Conservation (phyloP, 2,113 vertebrate genomes). For the Terrapene triunguis region DNA sequence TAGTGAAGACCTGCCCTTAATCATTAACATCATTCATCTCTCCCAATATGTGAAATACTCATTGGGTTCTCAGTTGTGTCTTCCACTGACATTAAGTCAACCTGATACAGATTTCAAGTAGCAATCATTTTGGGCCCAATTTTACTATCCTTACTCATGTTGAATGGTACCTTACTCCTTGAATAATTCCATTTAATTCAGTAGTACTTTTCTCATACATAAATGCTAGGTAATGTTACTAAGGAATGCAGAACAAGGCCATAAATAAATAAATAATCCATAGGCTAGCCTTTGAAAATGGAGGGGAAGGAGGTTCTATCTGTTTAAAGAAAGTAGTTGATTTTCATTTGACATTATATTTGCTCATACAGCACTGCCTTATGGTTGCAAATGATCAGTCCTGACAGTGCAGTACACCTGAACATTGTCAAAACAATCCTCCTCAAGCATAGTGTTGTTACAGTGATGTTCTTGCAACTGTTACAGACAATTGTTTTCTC, state of each 20-base stretch:
- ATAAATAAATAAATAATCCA: not conserved
- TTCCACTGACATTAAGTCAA: rapidly evolving
- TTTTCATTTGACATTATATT: not conserved
- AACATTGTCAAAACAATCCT: not conserved
- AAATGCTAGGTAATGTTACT: not conserved
- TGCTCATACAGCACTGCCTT: rapidly evolving
- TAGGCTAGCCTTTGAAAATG: not conserved
- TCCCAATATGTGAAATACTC: not conserved
- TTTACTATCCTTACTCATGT: rapidly evolving
- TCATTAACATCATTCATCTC: too few relatives aligned
- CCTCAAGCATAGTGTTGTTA: not conserved
- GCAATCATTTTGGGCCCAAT: not conserved
- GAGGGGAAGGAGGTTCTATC: too few relatives aligned
- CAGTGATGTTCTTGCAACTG: not conserved
- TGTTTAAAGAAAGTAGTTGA: too few relatives aligned
- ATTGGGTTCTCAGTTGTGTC: not conserved
- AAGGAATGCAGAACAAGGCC: not conserved
- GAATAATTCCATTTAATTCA: rapidly evolving
- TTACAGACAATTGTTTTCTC: not conserved
- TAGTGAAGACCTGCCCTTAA: too few relatives aligned
- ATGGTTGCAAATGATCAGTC: not conserved
- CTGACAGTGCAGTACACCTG: not conserved
- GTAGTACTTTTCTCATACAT: rapidly evolving
- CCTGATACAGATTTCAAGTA: not conserved
- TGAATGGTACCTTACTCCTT: not conserved